These are phyloP conservation scores for Folsomia manolachei DNA, from an alignment of 2,888 invertebrate genomes.

Conservation along the genomic window DNA sequence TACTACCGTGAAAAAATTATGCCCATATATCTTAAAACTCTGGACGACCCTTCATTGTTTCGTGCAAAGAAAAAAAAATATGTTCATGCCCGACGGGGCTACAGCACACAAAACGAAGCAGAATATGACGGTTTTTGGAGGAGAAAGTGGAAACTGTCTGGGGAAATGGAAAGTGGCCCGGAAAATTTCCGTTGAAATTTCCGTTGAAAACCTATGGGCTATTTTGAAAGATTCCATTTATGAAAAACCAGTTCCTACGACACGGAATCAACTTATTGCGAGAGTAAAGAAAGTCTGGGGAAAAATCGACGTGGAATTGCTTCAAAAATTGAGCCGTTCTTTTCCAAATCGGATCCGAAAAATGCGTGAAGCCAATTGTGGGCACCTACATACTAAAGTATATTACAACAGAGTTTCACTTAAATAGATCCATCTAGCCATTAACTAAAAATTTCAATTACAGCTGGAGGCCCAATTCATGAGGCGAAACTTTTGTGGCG, in stretches of 20 bases:
- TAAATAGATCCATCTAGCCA: neutral
- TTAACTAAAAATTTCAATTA: neutral
- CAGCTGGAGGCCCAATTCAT: neutral
- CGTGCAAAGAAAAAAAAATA: neutral
- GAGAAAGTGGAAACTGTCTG: neutral
- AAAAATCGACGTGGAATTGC: neutral
- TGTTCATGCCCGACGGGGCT: neutral
- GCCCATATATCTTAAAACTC: neutral
- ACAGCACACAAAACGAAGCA: neutral
- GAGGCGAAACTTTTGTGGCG: neutral
- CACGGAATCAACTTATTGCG: neutral
- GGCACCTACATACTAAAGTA: neutral
- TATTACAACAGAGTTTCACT: neutral
- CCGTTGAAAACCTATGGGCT: neutral
- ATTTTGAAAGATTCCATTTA: neutral
- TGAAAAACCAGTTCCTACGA: neutral
- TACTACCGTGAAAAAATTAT: neutral
- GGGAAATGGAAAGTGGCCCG: neutral
- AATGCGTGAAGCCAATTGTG: neutral
- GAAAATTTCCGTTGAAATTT: neutral
- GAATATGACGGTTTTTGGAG: neutral
- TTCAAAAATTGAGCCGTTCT: neutral
- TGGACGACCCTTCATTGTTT: neutral
- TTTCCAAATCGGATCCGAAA: neutral
- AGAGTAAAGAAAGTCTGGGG: neutral